Conservation (phyloP, 2,113 vertebrate species). For the Alosa alosa region DNA sequence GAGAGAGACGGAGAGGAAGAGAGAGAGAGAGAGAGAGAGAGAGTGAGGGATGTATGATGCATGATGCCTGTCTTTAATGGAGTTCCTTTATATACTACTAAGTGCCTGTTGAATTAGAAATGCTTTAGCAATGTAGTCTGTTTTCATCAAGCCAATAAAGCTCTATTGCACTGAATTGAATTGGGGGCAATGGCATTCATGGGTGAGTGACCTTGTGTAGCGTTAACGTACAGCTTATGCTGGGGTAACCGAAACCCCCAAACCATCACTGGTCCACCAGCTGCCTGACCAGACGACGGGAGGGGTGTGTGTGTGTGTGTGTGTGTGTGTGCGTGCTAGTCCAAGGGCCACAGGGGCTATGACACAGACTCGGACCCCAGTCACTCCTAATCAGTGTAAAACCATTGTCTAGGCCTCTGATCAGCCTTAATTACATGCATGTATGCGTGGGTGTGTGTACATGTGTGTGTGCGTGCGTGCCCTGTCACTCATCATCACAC, state of each 20-base stretch:
- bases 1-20: background rate
- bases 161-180: too few relatives aligned
- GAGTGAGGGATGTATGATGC: background rate
- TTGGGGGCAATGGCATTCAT: background rate
- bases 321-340: background rate
- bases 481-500: background rate
- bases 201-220: conserved; percentile 1
- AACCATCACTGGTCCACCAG: background rate
- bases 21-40: background rate
- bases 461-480: background rate
- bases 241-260: conserved; percentile 7
- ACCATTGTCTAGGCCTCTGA: background rate
- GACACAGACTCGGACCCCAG: background rate
- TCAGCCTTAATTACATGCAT: background rate
- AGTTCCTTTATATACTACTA: too few relatives aligned
- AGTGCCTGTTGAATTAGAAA: too few relatives aligned
- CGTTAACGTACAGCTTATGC: background rate
- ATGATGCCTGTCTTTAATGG: too few relatives aligned
- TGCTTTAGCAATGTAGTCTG: background rate
- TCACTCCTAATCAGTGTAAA: conserved; percentile 4
- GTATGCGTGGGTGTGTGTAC: background rate
- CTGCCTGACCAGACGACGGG: background rate
- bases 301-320: conserved; percentile 4
- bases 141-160: too few relatives aligned
- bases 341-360: background rate